A percentile compares a stretch with the other conserved stretches of the same genome.
phyloP scores from a whole-genome alignment of 2,797 vertebrate genomes.

The Pyrocephalus nanus region DNA sequence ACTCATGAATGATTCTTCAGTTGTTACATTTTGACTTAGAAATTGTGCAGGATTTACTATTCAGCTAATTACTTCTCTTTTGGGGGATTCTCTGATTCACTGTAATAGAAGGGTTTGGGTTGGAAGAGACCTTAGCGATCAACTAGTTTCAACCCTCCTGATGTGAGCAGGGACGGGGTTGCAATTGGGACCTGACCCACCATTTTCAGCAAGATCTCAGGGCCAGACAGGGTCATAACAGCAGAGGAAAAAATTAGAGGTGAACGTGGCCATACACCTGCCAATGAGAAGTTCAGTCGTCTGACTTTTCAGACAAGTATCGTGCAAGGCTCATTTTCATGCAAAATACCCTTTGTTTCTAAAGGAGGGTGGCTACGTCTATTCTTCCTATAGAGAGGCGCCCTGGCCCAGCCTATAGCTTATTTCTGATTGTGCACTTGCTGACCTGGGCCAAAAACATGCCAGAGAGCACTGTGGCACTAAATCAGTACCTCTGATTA shows the following conservation, averaged over 20 bases:
- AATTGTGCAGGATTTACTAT: not conserved
- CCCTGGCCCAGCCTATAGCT: not conserved
- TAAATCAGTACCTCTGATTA: not conserved
- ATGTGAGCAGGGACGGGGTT: not conserved
- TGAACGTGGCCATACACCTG: not conserved
- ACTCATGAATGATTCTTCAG: not conserved
- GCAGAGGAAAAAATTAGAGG: not conserved
- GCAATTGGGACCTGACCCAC: not conserved
- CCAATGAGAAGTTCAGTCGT: accelerated
- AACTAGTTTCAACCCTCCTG: not conserved
- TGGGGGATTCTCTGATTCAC: not conserved
- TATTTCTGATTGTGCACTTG: not conserved
- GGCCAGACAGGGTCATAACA: not conserved
- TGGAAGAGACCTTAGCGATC: not conserved
- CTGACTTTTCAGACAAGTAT: not conserved
- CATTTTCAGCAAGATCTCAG: not conserved
- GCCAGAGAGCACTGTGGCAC: not conserved
- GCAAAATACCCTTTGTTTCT: not conserved
- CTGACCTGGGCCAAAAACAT: not conserved
- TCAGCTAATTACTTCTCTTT: not conserved
- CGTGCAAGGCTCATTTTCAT: not conserved
- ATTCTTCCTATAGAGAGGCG: too few species aligned
- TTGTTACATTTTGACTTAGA: not conserved
- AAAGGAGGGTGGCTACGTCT: not conserved
- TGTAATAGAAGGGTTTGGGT: not conserved